These are phyloP conservation scores for Morinoia aosen DNA, from an alignment of 2,888 invertebrate species.

Conservation along the genomic window DNA sequence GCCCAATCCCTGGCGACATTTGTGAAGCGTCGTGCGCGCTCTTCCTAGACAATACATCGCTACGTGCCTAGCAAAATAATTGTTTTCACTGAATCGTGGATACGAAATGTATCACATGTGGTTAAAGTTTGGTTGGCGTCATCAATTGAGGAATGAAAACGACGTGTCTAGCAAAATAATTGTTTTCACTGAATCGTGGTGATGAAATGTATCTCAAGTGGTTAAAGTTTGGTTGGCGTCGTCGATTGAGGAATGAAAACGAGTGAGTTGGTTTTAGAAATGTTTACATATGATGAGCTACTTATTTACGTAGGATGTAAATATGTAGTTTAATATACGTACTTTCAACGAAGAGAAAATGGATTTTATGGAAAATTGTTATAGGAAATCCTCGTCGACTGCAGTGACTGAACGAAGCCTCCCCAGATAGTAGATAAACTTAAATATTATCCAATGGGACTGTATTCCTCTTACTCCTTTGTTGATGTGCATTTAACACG, in stretches of 20 bases:
- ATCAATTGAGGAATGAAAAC: background rate
- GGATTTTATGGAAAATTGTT: background rate
- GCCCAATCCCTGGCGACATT: background rate
- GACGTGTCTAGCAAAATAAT: background rate
- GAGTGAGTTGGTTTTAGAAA: no score
- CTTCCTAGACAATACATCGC: background rate
- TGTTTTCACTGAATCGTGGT: background rate
- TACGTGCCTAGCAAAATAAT: background rate
- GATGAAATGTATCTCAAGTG: background rate
- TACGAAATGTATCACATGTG: background rate
- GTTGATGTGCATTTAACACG: background rate
- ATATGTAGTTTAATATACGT: background rate
- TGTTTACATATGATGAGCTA: no score
- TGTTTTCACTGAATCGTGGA: background rate
- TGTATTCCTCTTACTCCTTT: background rate
- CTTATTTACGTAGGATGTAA: background rate
- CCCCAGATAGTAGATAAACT: background rate
- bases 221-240: background rate
- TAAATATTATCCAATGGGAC: background rate
- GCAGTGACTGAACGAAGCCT: background rate
- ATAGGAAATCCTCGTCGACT: background rate
- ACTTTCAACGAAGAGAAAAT: background rate
- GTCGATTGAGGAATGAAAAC: background rate
- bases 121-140: background rate
- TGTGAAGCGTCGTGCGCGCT: background rate